Conservation (phyloP, 1,140 invertebrate genomes). For the Drosophila neocordata region DNA sequence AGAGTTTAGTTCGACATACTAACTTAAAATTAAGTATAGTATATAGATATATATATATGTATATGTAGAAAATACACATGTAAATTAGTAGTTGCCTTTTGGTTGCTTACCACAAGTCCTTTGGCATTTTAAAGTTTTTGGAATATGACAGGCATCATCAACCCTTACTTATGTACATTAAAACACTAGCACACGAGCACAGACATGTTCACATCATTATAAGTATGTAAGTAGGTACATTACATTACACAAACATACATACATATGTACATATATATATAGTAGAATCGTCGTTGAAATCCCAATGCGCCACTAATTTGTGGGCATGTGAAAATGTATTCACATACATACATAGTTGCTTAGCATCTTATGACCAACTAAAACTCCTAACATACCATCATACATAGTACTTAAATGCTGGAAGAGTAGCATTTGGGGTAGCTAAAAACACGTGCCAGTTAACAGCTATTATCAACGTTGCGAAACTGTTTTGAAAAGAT, state of each 20-base stretch:
- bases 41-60: no score
- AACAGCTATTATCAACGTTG: slow-evolving; percentile 5
- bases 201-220: slow-evolving; percentile 9
- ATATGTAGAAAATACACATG: background rate
- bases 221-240: no score
- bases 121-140: background rate
- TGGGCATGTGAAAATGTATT: background rate
- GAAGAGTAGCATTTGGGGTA: no score
- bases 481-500: background rate
- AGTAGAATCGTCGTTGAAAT: background rate
- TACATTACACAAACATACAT: no score
- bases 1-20: background rate
- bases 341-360: slow-evolving; percentile 9
- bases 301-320: slow-evolving; percentile 6
- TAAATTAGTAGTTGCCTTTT: background rate
- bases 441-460: slow-evolving; percentile 7
- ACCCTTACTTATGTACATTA: background rate
- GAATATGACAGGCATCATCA: no score
- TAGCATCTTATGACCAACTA: background rate
- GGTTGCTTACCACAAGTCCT: background rate
- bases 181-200: background rate
- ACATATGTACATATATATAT: no score
- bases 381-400: background rate
- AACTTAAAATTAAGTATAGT: no score
- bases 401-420: background rate